A percentile compares a stretch with the other conserved stretches of the same genome.
Conservation (phyloP, 2,888 invertebrate genomes). For the Chelonus formosanus region DNA sequence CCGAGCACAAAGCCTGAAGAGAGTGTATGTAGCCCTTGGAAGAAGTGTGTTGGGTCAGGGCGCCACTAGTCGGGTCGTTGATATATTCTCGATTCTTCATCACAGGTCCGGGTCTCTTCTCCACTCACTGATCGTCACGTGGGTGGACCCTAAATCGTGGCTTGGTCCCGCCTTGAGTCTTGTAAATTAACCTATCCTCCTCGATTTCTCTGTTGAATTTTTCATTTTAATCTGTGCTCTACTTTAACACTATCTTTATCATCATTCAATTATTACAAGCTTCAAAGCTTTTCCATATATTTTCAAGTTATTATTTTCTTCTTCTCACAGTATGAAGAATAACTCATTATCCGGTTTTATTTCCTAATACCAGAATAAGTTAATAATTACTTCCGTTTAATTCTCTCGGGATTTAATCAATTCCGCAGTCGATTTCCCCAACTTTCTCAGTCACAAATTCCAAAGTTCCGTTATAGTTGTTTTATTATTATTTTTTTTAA, state of each 20-base stretch:
- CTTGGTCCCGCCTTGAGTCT: conserved; percentile 41
- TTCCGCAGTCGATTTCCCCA: conserved; percentile 8
- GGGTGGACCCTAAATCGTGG: conserved; percentile 56
- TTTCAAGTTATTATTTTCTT: too few species aligned
- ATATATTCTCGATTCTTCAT: background rate
- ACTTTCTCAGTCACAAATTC: background rate
- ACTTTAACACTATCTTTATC: too few species aligned
- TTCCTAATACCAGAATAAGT: background rate
- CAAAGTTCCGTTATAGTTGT: background rate
- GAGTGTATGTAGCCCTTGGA: conserved; percentile 4
- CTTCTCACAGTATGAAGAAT: too few species aligned
- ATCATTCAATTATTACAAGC: too few species aligned
- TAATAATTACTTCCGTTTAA: conserved; percentile 15
- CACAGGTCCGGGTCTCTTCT: conserved; percentile 13
- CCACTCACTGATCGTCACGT: conserved; percentile 41
- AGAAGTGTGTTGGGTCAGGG: conserved; percentile 6
- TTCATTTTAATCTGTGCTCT: background rate
- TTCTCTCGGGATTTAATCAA: conserved; percentile 7
- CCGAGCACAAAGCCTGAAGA: conserved; percentile 46
- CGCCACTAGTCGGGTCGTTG: conserved; percentile 34
- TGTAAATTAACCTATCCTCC: conserved; percentile 18
- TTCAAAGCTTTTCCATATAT: too few species aligned
- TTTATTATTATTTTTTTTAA: conserved; percentile 1
- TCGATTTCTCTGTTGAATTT: background rate
- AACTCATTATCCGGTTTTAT: background rate